These are phyloP conservation scores for Tipula lateralis DNA, from an alignment of 2,888 invertebrate species.

Conservation along the genomic window DNA sequence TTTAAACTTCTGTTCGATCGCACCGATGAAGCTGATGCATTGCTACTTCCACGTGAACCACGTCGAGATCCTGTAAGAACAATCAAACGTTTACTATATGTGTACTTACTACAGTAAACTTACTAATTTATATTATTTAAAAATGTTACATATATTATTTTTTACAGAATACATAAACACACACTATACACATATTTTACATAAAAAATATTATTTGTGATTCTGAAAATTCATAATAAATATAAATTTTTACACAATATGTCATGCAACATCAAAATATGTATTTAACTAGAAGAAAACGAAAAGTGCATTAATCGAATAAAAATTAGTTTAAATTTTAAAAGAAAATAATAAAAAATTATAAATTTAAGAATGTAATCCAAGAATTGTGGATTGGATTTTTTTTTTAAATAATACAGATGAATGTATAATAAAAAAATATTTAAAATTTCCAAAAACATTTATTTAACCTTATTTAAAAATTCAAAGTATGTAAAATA, in stretches of 20 bases:
- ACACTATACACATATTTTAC: not conserved
- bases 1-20: constrained; percentile 58
- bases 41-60: constrained; percentile 72
- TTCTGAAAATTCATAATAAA: not conserved
- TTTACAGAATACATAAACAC: not conserved
- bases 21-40: constrained; percentile 68
- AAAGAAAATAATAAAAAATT: not conserved
- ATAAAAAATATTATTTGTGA: not conserved
- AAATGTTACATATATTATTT: not conserved
- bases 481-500: no score
- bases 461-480: no score
- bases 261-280: not conserved
- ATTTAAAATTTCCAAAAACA: no score
- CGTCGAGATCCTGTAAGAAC: constrained; percentile 52
- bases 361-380: not conserved
- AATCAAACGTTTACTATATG: not conserved
- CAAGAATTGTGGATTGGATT: not conserved
- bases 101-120: not conserved
- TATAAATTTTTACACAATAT: not conserved
- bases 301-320: not conserved
- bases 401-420: not conserved
- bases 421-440: not conserved
- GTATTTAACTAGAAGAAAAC: not conserved
- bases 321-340: not conserved
- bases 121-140: not conserved